These are phyloP conservation scores for Dendrophyllia cribrosa DNA, from an alignment of 64 coral and sea anemone species.

Conservation along the genomic window DNA sequence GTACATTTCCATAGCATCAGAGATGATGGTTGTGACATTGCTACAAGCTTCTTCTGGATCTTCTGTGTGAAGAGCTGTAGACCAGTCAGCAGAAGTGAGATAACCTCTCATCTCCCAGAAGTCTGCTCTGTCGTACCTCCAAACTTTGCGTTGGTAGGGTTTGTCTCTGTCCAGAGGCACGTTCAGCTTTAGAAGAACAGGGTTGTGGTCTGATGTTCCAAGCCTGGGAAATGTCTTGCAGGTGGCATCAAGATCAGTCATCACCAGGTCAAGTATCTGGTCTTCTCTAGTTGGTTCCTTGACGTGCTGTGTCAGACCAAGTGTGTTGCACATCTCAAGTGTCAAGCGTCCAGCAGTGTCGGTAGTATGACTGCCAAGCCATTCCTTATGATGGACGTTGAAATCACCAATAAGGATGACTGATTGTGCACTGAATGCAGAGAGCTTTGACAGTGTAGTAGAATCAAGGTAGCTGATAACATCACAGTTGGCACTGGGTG, in stretches of 20 bases:
- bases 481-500: not conserved
- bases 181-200: not conserved
- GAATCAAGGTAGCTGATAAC: not conserved
- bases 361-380: not conserved
- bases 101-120: not conserved
- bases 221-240: not conserved
- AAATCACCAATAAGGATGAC: not conserved
- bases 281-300: not conserved
- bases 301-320: not conserved
- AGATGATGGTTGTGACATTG: not conserved
- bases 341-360: not conserved
- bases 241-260: not conserved
- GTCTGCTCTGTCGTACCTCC: not conserved
- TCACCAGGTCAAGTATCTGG: not conserved
- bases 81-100: not conserved
- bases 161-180: not conserved
- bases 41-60: not conserved
- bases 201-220: not conserved
- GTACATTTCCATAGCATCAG: not conserved
- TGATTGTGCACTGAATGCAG: not conserved
- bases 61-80: not conserved
- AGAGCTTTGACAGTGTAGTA: not conserved
- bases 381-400: not conserved
- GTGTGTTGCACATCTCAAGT: not conserved
- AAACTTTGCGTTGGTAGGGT: not conserved